phyloP scores from a whole-genome alignment of 2,797 vertebrate genomes.

The Gallinago solitaria region DNA sequence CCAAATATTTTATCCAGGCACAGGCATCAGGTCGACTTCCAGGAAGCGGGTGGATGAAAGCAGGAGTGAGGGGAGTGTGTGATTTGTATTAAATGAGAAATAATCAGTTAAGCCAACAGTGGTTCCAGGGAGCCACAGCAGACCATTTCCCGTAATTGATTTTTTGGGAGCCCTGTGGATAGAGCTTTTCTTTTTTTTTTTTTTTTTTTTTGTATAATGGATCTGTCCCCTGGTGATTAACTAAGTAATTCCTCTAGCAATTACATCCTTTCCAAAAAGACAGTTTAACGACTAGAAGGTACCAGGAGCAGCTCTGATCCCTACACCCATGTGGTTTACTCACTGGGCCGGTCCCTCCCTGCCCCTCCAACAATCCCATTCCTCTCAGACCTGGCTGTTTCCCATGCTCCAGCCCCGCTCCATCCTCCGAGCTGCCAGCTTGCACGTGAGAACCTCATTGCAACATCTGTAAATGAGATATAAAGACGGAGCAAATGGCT shows the following conservation, averaged over 20 bases:
- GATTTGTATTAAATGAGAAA: conserved; percentile 54
- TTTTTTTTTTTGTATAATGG: conserved; percentile 1
- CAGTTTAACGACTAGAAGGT: conserved; percentile 32
- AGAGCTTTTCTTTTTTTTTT: neutral
- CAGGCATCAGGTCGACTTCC: neutral
- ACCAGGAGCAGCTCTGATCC: conserved; percentile 21
- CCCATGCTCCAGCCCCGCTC: neutral
- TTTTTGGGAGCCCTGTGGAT: neutral
- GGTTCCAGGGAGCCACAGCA: conserved; percentile 19
- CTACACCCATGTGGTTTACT: neutral
- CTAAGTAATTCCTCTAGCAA: conserved; percentile 60
- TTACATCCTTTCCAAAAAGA: conserved; percentile 49
- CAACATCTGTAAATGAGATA: neutral
- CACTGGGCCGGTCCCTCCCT: neutral
- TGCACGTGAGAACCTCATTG: fast-evolving
- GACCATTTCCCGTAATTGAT: conserved; percentile 61
- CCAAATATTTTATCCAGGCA: neutral
- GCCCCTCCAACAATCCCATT: neutral
- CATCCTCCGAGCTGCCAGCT: neutral
- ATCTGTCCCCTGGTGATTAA: conserved; percentile 62
- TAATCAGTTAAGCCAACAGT: conserved; percentile 56
- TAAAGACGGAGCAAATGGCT: neutral
- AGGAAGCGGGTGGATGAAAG: neutral
- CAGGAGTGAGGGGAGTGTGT: neutral
- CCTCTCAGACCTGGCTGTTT: fast-evolving